Percentiles rank a stretch among this genome's conserved stretches.
phyloP scores from a whole-genome alignment of 1,140 invertebrate species.

The Drosophila tsacasi region DNA sequence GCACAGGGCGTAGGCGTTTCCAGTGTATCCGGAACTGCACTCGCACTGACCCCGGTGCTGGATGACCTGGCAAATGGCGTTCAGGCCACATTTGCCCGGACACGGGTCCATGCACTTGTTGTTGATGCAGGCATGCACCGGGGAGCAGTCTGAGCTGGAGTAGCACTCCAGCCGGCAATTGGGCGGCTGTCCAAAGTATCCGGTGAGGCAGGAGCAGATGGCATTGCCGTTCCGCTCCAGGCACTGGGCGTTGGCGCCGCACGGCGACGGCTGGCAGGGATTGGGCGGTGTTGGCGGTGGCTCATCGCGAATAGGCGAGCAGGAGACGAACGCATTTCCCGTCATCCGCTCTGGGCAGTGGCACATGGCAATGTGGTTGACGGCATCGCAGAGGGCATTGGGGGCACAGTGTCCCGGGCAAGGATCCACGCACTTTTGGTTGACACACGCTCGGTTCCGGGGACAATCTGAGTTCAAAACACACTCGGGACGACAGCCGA shows the following conservation, averaged over 20 bases:
- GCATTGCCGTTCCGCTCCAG: slow-evolving; percentile 89
- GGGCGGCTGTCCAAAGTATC: slow-evolving; percentile 90
- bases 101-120: slow-evolving; percentile 93
- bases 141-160: slow-evolving; percentile 90
- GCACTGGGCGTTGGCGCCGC: slow-evolving; percentile 92
- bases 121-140: slow-evolving; percentile 90
- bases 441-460: slow-evolving; percentile 90
- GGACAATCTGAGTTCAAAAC: slow-evolving; percentile 91
- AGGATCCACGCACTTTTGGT: slow-evolving; percentile 93
- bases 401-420: slow-evolving; percentile 91
- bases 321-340: slow-evolving; percentile 89
- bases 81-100: slow-evolving; percentile 90
- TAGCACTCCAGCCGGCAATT: slow-evolving; percentile 91
- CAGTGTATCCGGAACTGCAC: slow-evolving; percentile 90
- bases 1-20: slow-evolving; percentile 92
- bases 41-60: slow-evolving; percentile 91
- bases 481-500: slow-evolving; percentile 91
- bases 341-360: slow-evolving; percentile 90
- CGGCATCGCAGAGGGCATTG: slow-evolving; percentile 91
- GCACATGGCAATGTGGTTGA: slow-evolving; percentile 92
- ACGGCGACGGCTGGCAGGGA: slow-evolving; percentile 91
- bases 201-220: slow-evolving; percentile 90
- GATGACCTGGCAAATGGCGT: slow-evolving; percentile 90
- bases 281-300: slow-evolving; percentile 75
- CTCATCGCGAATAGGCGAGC: slow-evolving; percentile 72